Conservation (phyloP, 23 tunicate species). For the Clavelina lepadiformis region DNA sequence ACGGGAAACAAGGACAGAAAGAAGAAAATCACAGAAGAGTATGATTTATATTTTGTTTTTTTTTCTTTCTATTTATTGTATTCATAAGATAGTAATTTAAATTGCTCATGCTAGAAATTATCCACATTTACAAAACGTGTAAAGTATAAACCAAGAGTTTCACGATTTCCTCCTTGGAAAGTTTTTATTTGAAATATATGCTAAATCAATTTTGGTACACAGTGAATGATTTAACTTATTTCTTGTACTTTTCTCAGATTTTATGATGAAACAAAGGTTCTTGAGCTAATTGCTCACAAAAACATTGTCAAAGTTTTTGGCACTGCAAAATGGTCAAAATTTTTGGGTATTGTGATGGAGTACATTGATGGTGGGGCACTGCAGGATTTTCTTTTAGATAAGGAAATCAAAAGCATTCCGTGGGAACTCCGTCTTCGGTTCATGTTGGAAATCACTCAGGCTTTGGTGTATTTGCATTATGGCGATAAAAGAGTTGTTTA, state of each 20-base stretch:
- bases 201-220: neutral
- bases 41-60: neutral
- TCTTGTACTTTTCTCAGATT: neutral
- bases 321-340: neutral
- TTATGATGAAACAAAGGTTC: neutral
- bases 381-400: neutral
- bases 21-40: neutral
- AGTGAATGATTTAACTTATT: neutral
- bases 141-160: no score
- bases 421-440: slow-evolving; percentile 1
- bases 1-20: slow-evolving; percentile 2
- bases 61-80: neutral
- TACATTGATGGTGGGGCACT: neutral
- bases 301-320: slow-evolving; percentile 3
- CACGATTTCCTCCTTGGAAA: no score
- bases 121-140: no score
- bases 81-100: no score
- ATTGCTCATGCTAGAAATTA: no score
- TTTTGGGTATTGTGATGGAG: slow-evolving; percentile 16
- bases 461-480: neutral
- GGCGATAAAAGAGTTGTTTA: neutral
- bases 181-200: no score
- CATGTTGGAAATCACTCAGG: neutral
- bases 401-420: neutral
- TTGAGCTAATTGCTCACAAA: neutral